Base-by-base conservation (phyloP, 2,888 invertebrate species). In the Phania funesta region DNA sequence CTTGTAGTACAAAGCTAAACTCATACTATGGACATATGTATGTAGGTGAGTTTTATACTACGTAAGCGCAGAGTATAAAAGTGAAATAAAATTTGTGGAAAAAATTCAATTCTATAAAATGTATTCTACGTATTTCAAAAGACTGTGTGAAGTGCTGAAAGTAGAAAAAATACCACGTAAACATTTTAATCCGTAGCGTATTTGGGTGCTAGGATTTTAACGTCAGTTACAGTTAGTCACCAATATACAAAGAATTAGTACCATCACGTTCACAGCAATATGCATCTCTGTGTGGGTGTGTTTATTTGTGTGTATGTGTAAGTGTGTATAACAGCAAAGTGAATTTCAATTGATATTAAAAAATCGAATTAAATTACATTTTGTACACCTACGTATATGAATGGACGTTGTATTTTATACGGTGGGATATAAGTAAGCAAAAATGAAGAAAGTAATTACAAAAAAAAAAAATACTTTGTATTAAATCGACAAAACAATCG, bases 161-260 rank as follows among this genome's bases (percentile, higher is more conserved):
- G 29, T 24, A 24, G 38, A 67, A 76, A 67, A 67, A 56, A 64
- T 26, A 35, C 62, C 68, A 65, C 75, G 64, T 75, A 54, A 76
- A 67, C 50, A 58, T 38, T 80, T 65, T 71, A 76, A 80, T 75
- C 60, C 75, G 16, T 32, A 46, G 38, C 67, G 71, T 67, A 71
- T 75, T 76, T 76, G 26, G 65, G 9, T 80, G 52, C 44, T 46
- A 46, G 65, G 70, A 71, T 75, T 75, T 75, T 35, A 29, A 65
- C 38, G 44, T 80, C 70, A 76, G 54, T 71, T 76, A 60, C 68
- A 60, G 58, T 71, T 70, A 41, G 58, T 52, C 44, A 65, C 24
- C 50, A 64, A 70, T 71, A 50, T 20, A 65, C 38, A 56, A 52
- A n/a, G 74, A 62, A 68, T 74, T 68, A 79, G 48, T 50, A 41